These are phyloP conservation scores for Rhinophrynus dorsalis DNA, from an alignment of 2,797 vertebrate genomes.

Conservation along the genomic window DNA sequence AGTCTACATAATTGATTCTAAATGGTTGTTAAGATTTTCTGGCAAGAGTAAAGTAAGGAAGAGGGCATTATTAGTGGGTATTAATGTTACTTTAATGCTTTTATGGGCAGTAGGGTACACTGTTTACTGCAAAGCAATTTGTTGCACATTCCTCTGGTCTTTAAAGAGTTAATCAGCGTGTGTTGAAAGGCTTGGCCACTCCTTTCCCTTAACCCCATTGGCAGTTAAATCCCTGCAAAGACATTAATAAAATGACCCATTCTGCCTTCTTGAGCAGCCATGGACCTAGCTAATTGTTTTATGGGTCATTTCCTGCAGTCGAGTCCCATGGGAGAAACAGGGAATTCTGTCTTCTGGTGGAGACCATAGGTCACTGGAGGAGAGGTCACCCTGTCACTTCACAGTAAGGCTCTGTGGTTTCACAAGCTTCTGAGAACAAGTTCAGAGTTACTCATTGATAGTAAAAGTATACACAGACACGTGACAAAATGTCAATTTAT, in stretches of 20 bases:
- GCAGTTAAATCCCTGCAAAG: not conserved
- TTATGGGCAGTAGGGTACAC: too few relatives aligned
- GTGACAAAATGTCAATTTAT: too few relatives aligned
- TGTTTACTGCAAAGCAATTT: too few relatives aligned
- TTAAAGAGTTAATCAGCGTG: not conserved
- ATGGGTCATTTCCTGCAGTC: constrained; percentile 36
- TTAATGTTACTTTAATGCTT: too few relatives aligned
- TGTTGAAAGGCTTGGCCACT: not conserved
- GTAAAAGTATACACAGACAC: too few relatives aligned
- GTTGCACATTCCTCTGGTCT: too few relatives aligned
- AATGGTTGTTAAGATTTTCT: too few relatives aligned
- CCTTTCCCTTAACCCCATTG: not conserved
- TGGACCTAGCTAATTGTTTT: constrained; percentile 35
- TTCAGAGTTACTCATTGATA: not conserved
- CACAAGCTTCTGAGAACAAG: constrained; percentile 8
- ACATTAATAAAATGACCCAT: constrained; percentile 8
- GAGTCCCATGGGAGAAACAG: constrained; percentile 13
- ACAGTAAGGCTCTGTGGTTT: constrained; percentile 10
- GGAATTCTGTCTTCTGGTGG: constrained; percentile 32
- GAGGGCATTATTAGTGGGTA: too few relatives aligned
- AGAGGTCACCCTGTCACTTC: constrained; percentile 24
- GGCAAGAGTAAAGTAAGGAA: too few relatives aligned
- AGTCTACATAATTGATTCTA: too few relatives aligned
- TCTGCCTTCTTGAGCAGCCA: constrained; percentile 9
- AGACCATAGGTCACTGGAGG: not conserved